Evolutionary conservation across 2,797 vertebrate genomes (phyloP).

Genomic region (Erithacus rubecula): DNA sequence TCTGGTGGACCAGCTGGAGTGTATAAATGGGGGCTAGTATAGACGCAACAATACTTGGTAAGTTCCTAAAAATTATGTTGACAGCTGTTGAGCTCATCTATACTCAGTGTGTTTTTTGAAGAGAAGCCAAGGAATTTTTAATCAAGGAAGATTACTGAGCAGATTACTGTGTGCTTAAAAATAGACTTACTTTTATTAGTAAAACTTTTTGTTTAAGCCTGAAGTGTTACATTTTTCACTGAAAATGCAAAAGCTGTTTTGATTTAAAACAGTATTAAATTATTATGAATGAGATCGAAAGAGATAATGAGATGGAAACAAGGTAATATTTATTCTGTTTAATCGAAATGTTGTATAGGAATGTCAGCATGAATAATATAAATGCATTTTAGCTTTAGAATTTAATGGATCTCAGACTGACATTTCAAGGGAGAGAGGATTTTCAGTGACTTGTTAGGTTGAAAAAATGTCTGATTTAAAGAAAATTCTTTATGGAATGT

Average conservation of each 20-base stretch:
- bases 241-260: constrained; percentile 36
- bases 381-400: not conserved
- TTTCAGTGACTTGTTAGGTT: not conserved
- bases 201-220: constrained; percentile 24
- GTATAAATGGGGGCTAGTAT: constrained; percentile 26
- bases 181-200: constrained; percentile 37
- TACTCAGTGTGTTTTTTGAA: constrained; percentile 51
- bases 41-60: constrained; percentile 31
- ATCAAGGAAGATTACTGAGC: constrained; percentile 63
- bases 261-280: constrained; percentile 38
- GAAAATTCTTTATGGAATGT: not conserved
- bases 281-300: constrained; percentile 36
- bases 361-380: not conserved
- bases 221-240: constrained; percentile 47
- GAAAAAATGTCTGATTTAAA: constrained; percentile 16
- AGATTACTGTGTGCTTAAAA: constrained; percentile 56
- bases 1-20: constrained; percentile 29
- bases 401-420: not conserved
- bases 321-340: constrained; percentile 32
- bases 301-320: constrained; percentile 31
- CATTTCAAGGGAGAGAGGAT: not conserved
- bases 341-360: not conserved
- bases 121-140: constrained; percentile 68
- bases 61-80: constrained; percentile 59
- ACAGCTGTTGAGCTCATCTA: constrained; percentile 59